Conservation (phyloP, 2,797 vertebrate species). For the Gorsachius magnificus region DNA sequence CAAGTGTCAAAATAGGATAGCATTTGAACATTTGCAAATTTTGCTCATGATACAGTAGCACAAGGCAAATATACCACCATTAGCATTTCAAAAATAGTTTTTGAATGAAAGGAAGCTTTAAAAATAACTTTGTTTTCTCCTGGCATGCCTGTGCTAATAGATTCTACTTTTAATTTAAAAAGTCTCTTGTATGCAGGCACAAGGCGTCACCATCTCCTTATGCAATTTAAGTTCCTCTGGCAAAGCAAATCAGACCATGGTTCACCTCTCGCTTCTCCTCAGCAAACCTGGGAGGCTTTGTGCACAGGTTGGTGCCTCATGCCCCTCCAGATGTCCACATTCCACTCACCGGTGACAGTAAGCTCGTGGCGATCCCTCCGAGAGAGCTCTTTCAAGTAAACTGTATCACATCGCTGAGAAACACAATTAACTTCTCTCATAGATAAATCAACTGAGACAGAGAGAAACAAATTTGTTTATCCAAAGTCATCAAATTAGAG, state of each 20-base stretch:
- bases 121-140: constrained; percentile 48
- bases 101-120: constrained; percentile 57
- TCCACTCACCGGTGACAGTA: background rate
- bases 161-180: constrained; percentile 58
- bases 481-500: background rate
- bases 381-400: background rate
- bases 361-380: background rate
- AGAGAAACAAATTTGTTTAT: background rate
- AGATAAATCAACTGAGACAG: background rate
- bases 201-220: background rate
- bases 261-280: background rate
- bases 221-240: background rate
- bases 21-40: constrained; percentile 66
- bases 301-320: background rate
- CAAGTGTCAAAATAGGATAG: constrained; percentile 39
- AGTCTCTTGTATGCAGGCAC: background rate
- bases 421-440: background rate
- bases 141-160: constrained; percentile 54
- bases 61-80: constrained; percentile 54
- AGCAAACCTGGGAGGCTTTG: background rate
- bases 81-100: constrained; percentile 71
- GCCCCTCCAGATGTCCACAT: background rate
- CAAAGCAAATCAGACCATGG: background rate
- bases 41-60: constrained; percentile 18
- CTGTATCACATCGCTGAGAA: background rate